A percentile compares a stretch with the other conserved stretches of the same genome.
phyloP scores from a whole-genome alignment of 2,113 vertebrate species.

The Solea senegalensis region DNA sequence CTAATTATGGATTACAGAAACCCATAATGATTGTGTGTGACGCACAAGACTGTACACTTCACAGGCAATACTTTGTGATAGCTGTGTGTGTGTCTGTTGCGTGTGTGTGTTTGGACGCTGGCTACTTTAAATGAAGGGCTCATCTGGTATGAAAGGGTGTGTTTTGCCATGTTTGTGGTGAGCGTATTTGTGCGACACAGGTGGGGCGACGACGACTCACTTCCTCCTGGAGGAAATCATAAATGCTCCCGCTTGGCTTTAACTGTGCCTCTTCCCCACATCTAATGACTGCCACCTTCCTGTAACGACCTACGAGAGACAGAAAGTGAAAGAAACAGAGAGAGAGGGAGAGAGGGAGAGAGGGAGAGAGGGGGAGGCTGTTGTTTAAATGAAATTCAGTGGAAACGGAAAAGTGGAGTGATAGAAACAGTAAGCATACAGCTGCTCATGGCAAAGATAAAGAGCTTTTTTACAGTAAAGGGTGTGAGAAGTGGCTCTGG shows the following conservation, averaged over 20 bases:
- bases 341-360: constrained; percentile 1
- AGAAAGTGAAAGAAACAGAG: constrained; percentile 6
- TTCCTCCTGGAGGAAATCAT: constrained; percentile 94
- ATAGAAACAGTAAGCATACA: constrained; percentile 62
- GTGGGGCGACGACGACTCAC: constrained; percentile 84
- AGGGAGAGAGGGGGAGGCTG: neutral
- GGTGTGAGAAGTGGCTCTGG: constrained; percentile 32
- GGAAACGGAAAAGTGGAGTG: constrained; percentile 25
- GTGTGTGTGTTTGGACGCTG: constrained; percentile 23
- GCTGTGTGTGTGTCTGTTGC: constrained; percentile 16
- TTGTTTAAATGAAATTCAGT: constrained; percentile 6
- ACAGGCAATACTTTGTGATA: constrained; percentile 51
- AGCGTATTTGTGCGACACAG: constrained; percentile 81
- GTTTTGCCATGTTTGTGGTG: constrained; percentile 59
- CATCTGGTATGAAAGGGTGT: constrained; percentile 39
- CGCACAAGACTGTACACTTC: constrained; percentile 56
- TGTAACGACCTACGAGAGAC: constrained; percentile 51
- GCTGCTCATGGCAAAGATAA: constrained; percentile 69
- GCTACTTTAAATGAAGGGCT: constrained; percentile 42
- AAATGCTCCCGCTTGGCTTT: constrained; percentile 85
- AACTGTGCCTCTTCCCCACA: constrained; percentile 76
- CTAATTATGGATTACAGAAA: constrained; percentile 77
- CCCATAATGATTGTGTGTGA: constrained; percentile 71
- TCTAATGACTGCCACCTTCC: constrained; percentile 84
- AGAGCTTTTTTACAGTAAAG: constrained; percentile 68